Conservation (phyloP, 2,797 vertebrate species). For the Sebastes cheni region DNA sequence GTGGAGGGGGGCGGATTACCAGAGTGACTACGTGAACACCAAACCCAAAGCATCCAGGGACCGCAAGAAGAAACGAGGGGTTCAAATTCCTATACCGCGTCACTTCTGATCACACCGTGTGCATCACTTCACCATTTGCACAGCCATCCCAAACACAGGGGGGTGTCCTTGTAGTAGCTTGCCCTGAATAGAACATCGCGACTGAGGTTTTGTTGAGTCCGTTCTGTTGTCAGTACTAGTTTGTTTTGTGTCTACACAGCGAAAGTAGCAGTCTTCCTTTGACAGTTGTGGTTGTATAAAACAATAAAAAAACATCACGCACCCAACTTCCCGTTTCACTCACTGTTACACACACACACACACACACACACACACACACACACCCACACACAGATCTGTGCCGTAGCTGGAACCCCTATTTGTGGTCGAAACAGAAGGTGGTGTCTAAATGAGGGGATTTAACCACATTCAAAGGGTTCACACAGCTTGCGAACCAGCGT, state of each 20-base stretch:
- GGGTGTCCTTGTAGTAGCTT: neutral
- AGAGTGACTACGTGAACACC: constrained; percentile 80
- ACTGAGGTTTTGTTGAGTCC: neutral
- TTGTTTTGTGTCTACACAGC: constrained; percentile 18
- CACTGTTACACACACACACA: neutral
- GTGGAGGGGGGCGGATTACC: constrained; percentile 25
- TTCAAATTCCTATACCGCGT: constrained; percentile 53
- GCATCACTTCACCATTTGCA: neutral
- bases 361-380: neutral
- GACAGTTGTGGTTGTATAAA: constrained; percentile 6
- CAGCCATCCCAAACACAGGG: neutral
- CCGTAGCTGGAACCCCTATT: constrained; percentile 14
- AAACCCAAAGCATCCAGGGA: constrained; percentile 53
- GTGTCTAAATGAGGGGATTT: constrained; percentile 38
- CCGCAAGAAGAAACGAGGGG: constrained; percentile 52
- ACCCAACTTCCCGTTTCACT: constrained; percentile 20
- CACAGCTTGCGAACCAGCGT: neutral
- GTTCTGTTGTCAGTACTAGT: neutral
- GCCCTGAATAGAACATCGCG: neutral
- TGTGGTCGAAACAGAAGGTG: constrained; percentile 54
- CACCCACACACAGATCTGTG: neutral
- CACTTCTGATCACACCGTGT: constrained; percentile 32
- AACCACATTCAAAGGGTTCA: constrained; percentile 44
- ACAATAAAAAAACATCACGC: neutral
- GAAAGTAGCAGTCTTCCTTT: constrained; percentile 22